A percentile compares a stretch with the other conserved stretches of the same genome.
phyloP scores from a whole-genome alignment of 2,888 invertebrate genomes.

The Platycnemis pennipes region DNA sequence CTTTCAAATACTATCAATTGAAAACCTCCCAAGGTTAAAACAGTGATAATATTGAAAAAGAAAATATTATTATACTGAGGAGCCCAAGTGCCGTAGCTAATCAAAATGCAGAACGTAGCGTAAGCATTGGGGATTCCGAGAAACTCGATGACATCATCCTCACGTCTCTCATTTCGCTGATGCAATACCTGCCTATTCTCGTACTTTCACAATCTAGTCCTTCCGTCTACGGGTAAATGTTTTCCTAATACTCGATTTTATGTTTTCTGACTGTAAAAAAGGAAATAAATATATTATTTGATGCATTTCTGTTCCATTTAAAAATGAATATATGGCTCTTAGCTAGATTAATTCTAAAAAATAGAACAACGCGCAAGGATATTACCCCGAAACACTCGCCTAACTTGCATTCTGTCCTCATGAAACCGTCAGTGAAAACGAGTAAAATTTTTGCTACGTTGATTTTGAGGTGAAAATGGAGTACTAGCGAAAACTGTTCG shows the following conservation, averaged over 20 bases:
- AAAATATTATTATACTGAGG: too few relatives aligned
- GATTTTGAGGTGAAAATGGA: slow-evolving; percentile 85
- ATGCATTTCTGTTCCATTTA: background rate
- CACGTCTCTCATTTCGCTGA: background rate
- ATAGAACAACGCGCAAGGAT: background rate
- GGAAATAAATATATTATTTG: background rate
- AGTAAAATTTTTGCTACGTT: slow-evolving; percentile 80
- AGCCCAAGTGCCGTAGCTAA: background rate
- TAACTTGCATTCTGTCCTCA: slow-evolving; percentile 76
- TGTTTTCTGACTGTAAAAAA: background rate
- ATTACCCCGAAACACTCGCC: background rate
- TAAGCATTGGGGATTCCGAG: background rate
- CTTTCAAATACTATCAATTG: too few relatives aligned
- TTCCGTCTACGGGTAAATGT: background rate
- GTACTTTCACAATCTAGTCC: slow-evolving; percentile 13
- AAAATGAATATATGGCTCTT: background rate
- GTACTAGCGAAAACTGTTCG: slow-evolving; percentile 86
- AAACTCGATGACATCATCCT: slow-evolving; percentile 54
- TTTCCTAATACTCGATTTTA: background rate
- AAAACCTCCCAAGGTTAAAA: too few relatives aligned
- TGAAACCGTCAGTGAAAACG: slow-evolving; percentile 76
- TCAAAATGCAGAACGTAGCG: background rate
- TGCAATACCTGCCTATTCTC: slow-evolving; percentile 34
- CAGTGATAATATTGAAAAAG: too few relatives aligned
- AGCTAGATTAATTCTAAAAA: background rate